These are phyloP conservation scores for Colius striatus DNA, from an alignment of 2,113 vertebrate species.

Conservation along the genomic window DNA sequence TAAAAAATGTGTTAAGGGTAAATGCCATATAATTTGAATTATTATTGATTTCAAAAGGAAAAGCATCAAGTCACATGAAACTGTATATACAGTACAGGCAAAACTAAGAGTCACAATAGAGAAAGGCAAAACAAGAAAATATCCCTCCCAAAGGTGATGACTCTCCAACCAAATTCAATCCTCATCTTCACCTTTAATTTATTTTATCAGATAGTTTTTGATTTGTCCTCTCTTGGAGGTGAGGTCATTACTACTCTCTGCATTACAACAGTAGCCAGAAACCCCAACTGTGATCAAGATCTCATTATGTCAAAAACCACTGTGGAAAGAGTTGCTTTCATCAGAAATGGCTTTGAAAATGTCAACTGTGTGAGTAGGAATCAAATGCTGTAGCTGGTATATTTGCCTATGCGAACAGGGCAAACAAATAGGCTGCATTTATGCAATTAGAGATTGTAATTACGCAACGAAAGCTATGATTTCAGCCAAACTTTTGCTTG, in stretches of 20 bases:
- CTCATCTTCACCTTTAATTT: not conserved
- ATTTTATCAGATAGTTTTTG: constrained; percentile 31
- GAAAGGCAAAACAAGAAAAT: not conserved
- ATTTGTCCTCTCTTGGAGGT: not conserved
- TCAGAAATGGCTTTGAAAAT: not conserved
- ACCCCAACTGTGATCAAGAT: not conserved
- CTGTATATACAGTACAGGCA: not conserved
- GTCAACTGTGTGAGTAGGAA: not conserved
- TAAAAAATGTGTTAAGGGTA: not conserved
- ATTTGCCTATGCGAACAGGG: not conserved
- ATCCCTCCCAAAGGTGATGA: not conserved
- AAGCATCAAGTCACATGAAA: not conserved
- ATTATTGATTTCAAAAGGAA: constrained; percentile 15
- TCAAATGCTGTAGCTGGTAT: not conserved
- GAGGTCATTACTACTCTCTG: not conserved
- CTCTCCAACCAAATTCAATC: not conserved
- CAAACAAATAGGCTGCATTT: not conserved
- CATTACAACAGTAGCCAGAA: not conserved
- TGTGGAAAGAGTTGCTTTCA: not conserved
- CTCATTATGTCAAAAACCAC: not conserved
- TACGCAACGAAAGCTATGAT: not conserved
- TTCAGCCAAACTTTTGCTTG: not conserved
- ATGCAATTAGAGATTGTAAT: not conserved
- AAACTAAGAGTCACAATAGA: not conserved
- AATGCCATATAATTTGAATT: not conserved